Conservation (phyloP, 1,140 invertebrate genomes). For the Aphelinus certus region DNA sequence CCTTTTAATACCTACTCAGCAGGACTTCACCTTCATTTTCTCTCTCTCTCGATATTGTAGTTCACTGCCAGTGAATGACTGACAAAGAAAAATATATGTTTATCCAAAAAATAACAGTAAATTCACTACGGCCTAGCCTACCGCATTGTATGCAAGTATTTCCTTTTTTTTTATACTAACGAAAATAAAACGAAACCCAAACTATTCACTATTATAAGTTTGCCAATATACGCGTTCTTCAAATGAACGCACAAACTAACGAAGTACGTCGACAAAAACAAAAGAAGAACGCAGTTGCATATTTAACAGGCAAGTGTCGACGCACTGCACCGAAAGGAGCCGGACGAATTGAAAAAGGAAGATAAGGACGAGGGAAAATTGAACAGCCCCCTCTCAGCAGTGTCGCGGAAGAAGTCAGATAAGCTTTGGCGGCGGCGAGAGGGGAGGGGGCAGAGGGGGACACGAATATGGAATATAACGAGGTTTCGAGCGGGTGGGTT, state of each 20-base stretch:
- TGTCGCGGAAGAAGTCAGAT: not conserved
- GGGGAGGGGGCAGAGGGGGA: not conserved
- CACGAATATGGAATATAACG: constrained; percentile 40
- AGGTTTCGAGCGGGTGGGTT: not conserved
- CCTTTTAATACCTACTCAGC: not conserved
- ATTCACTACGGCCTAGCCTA: too few relatives aligned
- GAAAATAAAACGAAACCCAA: too few relatives aligned
- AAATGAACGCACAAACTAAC: too few relatives aligned
- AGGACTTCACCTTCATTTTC: not conserved
- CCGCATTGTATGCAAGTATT: too few relatives aligned
- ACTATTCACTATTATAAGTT: too few relatives aligned
- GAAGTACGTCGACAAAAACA: too few relatives aligned
- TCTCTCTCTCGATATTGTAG: constrained; percentile 34
- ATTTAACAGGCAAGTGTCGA: constrained; percentile 5
- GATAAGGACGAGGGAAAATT: constrained; percentile 41
- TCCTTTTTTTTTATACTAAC: too few relatives aligned
- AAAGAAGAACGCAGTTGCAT: too few relatives aligned
- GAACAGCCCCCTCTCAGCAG: constrained; percentile 28
- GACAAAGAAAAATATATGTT: not conserved
- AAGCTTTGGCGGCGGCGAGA: not conserved
- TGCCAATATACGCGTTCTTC: too few relatives aligned
- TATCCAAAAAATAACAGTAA: too few relatives aligned
- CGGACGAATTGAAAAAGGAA: constrained; percentile 40
- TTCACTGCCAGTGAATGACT: constrained; percentile 15
- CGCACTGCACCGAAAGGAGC: constrained; percentile 6